phyloP scores from a whole-genome alignment of 2,888 invertebrate species.

The Anthrax anthrax region DNA sequence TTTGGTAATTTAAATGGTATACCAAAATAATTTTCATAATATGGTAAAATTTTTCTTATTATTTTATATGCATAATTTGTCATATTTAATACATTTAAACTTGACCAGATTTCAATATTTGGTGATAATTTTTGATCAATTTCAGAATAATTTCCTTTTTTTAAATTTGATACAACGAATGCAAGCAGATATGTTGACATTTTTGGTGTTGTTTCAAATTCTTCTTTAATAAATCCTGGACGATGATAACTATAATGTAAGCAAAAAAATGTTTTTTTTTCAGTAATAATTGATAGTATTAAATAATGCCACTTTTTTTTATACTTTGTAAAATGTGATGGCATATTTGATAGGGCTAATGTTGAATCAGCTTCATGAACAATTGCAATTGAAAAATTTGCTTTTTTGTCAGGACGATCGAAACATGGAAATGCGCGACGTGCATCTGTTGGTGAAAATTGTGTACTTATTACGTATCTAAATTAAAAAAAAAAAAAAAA shows the following conservation, averaged over 20 bases:
- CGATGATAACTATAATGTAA: slow-evolving; percentile 19
- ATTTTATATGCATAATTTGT: slow-evolving; percentile 40
- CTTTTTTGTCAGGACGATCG: slow-evolving; percentile 72
- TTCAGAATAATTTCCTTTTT: slow-evolving; percentile 23
- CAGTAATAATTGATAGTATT: too few species aligned
- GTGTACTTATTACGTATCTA: slow-evolving; percentile 65
- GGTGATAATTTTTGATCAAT: slow-evolving; percentile 22
- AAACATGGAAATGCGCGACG: slow-evolving; percentile 76
- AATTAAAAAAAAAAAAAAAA: not conserved
- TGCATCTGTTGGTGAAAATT: slow-evolving; percentile 67
- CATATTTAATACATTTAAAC: slow-evolving; percentile 28
- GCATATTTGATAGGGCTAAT: slow-evolving; percentile 50
- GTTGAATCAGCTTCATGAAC: slow-evolving; percentile 37
- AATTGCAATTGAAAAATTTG: slow-evolving; percentile 56
- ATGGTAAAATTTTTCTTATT: slow-evolving; percentile 44
- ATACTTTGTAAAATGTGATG: slow-evolving; percentile 27
- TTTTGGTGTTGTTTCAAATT: slow-evolving; percentile 45
- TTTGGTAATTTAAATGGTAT: slow-evolving; percentile 48
- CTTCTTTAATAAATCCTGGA: slow-evolving; percentile 46
- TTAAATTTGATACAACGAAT: slow-evolving; percentile 41
- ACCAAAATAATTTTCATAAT: slow-evolving; percentile 49
- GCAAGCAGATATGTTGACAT: slow-evolving; percentile 69
- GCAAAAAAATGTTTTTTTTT: not conserved
- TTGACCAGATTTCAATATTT: slow-evolving; percentile 31
- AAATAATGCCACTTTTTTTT: slow-evolving; percentile 8